Evolutionary conservation across 2,888 invertebrate species (phyloP), one percentile per base, ranked within the genome.

Genomic region (Drosophila demipolita): DNA sequence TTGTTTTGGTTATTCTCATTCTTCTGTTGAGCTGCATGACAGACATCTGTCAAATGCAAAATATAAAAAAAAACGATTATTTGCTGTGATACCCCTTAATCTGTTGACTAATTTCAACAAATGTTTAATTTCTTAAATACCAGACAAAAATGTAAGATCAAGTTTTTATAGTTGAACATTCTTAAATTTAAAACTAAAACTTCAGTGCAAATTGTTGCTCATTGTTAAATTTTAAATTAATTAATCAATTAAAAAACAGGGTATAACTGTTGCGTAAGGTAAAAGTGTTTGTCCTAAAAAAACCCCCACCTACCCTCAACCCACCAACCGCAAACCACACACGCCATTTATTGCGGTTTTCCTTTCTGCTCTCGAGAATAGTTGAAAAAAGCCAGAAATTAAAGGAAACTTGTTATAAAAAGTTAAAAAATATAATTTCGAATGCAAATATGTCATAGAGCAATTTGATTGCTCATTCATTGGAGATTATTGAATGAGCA

Each of bases 331-430:
- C 55, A 55, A 55, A 11, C 36, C 55, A 36, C 55, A 55, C 42
- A 35, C 38, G 26, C 38, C 36, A 59, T 76, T 73, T 58, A 50
- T 67, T 38, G 57, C 42, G 54, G 17, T 42, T 69, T 50, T 54
- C 20, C 32, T 60, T 59, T 48, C 32, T 38, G 15, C 26, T 12
- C 17, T 17, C 26, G 4, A n/a, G 1, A 26, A 17, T 9, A 40
- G 23, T 33, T 2, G 12, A 53, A 32, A 49, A 55, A 65, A 12
- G 11, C n/a, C 9, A 38, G 17, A 26, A 48, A 26, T 23, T 1
- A 23, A 20, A 4, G 23, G 20, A 26, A 45, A 61, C 45, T 32
- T 20, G 52, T 20, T 52, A 40, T 36, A n/a, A 12, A 48, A 55
- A 55, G 23, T 15, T 52, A 23, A 50, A 49, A 73, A 73, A 54